A percentile compares a stretch with the other conserved stretches of the same genome.
Evolutionary conservation across 1,140 invertebrate genomes (phyloP).

Genomic region (Maniola jurtina): DNA sequence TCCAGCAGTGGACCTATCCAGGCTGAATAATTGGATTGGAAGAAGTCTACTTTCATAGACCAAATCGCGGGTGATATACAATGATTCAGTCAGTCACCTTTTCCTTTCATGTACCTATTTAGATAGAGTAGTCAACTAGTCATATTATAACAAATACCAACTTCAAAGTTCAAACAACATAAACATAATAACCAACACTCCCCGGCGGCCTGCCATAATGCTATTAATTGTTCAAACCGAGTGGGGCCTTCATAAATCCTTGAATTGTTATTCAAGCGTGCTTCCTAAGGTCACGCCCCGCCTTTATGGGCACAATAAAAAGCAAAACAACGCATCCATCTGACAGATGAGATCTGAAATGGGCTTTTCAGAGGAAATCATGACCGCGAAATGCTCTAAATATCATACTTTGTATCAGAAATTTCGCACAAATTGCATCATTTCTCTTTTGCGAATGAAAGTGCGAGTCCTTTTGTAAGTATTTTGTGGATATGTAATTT

Average conservation of each 20-base stretch:
- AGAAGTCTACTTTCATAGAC: too few relatives aligned
- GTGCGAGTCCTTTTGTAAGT: neutral
- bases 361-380: conserved; percentile 36
- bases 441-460: neutral
- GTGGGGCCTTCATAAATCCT: conserved; percentile 30
- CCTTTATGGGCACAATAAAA: conserved; percentile 64
- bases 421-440: neutral
- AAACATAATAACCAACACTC: neutral
- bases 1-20: too few relatives aligned
- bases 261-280: conserved; percentile 50
- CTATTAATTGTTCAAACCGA: conserved; percentile 17
- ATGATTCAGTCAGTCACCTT: too few relatives aligned
- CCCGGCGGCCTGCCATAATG: neutral
- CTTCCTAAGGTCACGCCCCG: conserved; percentile 52
- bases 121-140: neutral
- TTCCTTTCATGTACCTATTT: too few relatives aligned
- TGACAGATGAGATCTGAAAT: conserved; percentile 61
- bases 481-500: neutral
- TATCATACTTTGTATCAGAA: conserved; percentile 16
- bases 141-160: neutral
- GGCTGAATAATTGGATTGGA: too few relatives aligned
- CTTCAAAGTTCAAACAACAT: neutral
- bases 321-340: conserved; percentile 64
- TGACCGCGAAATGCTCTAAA: conserved; percentile 17
- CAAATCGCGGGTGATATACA: neutral